These are phyloP conservation scores for Papilio helenus DNA, from an alignment of 1,140 invertebrate species.

Conservation along the genomic window DNA sequence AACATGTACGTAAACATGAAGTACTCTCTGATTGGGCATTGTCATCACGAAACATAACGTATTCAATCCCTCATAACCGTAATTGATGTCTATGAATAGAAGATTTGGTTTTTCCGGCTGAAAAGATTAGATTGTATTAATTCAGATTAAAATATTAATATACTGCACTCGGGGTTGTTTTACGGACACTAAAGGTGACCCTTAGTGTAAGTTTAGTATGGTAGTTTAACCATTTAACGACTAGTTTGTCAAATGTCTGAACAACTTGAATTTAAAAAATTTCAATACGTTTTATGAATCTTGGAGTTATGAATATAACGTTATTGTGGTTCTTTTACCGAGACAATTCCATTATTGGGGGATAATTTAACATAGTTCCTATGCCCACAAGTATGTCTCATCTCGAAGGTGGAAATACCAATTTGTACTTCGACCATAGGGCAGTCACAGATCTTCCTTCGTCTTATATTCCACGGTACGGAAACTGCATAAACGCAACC, in stretches of 20 bases:
- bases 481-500: constrained; percentile 62
- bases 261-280: no score
- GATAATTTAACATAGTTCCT: constrained; percentile 63
- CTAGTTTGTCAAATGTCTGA: no score
- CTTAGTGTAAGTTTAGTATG: no score
- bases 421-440: constrained; percentile 70
- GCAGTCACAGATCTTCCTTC: constrained; percentile 78
- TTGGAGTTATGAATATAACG: background rate
- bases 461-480: constrained; percentile 65
- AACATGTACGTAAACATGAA: constrained; percentile 67
- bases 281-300: no score
- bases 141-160: background rate
- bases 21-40: constrained; percentile 67
- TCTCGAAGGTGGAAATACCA: constrained; percentile 71
- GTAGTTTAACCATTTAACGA: no score
- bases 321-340: constrained; percentile 51
- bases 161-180: no score
- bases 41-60: constrained; percentile 69
- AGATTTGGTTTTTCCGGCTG: constrained; percentile 63
- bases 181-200: no score
- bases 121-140: constrained; percentile 43
- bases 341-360: constrained; percentile 64
- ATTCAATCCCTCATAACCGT: constrained; percentile 60
- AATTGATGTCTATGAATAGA: constrained; percentile 65
- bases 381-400: constrained; percentile 70